phyloP scores from a whole-genome alignment of 2,113 vertebrate species.

The Poeciliopsis occidentalis region DNA sequence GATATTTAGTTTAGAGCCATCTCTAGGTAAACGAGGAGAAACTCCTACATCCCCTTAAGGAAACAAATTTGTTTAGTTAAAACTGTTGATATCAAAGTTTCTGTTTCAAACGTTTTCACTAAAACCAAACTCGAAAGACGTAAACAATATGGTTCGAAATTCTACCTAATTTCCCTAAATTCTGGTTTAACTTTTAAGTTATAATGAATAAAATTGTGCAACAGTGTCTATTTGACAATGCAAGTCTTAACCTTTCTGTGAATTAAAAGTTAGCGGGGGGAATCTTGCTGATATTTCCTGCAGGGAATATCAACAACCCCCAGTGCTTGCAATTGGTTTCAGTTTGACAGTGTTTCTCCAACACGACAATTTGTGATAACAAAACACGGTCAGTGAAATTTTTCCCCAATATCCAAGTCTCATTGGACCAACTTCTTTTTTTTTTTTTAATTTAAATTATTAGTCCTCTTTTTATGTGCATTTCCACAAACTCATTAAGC shows the following conservation, averaged over 20 bases:
- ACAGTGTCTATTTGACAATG: too few species aligned
- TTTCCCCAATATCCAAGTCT: neutral
- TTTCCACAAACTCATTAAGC: too few species aligned
- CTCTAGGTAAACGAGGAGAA: neutral
- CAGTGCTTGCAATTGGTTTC: slow-evolving; percentile 4
- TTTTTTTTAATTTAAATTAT: too few species aligned
- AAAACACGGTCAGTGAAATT: neutral
- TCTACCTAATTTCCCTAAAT: neutral
- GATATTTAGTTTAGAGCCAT: neutral
- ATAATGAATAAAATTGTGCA: too few species aligned
- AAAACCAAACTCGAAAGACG: neutral
- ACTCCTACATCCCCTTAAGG: neutral
- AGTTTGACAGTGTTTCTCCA: neutral
- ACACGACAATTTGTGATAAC: neutral
- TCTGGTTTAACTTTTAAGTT: neutral
- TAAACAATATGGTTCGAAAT: neutral
- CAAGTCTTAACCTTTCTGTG: neutral
- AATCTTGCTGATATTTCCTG: slow-evolving; percentile 1
- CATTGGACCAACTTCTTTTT: too few species aligned
- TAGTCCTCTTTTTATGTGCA: too few species aligned
- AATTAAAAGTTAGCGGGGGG: neutral
- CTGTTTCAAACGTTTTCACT: neutral
- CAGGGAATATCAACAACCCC: neutral
- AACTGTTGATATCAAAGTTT: neutral
- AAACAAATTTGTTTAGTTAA: neutral